Conservation (phyloP, 2,888 invertebrate species). For the Brachyptera putata region DNA sequence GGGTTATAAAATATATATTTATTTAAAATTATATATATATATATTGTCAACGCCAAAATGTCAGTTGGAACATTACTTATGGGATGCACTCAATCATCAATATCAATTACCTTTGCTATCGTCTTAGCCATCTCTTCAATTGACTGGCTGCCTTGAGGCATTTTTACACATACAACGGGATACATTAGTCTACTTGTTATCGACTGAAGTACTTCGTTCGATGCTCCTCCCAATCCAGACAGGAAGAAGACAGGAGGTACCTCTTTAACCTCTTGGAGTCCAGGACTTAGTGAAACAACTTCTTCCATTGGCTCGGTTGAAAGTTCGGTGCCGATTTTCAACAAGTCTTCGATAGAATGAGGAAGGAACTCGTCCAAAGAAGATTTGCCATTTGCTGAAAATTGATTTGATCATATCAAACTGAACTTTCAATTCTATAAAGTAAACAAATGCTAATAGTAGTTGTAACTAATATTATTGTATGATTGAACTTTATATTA, state of each 20-base stretch:
- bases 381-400: conserved; percentile 7
- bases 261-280: conserved; percentile 40
- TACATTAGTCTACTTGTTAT: conserved; percentile 15
- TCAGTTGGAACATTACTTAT: too few species aligned
- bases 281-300: conserved; percentile 42
- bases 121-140: conserved; percentile 11
- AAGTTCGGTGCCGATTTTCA: conserved; percentile 24
- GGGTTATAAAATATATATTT: too few species aligned
- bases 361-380: conserved; percentile 5
- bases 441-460: too few species aligned
- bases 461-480: too few species aligned
- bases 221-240: conserved; percentile 10
- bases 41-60: too few species aligned
- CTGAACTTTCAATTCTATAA: too few species aligned
- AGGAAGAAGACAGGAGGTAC: conserved; percentile 24
- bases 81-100: too few species aligned
- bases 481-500: too few species aligned
- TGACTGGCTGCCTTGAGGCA: not conserved
- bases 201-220: not conserved
- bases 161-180: conserved; percentile 8
- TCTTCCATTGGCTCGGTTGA: conserved; percentile 29
- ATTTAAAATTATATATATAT: too few species aligned
- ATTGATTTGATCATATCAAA: too few species aligned
- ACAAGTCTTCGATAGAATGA: conserved; percentile 19
- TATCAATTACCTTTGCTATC: conserved; percentile 14